Base-by-base conservation (phyloP, 2,113 vertebrate species). In the Piprites chloris region DNA sequence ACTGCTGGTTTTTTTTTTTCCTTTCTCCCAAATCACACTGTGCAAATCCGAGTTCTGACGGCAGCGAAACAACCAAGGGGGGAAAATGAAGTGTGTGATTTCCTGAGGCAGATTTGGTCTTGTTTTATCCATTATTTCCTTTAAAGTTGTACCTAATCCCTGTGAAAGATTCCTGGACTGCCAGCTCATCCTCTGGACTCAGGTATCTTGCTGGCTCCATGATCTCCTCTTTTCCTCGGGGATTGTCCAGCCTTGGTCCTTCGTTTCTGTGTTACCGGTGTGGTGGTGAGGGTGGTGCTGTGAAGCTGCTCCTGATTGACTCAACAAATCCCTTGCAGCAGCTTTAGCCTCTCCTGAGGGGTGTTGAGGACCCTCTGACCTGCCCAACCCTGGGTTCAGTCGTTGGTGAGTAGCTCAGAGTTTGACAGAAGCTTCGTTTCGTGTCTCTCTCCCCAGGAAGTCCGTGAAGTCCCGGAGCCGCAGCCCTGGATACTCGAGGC, bases 401-500 rank as follows among this genome's bases (percentile, higher is more conserved):
- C 11, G 30, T 3, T 0, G 85, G 12, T 46, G 85, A 87, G 87
- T 20, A 46, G 82, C 85, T 62, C 55, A 2, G 85, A 61, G 66
- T 6, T 3, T 3, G 63, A 2, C 8, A 9, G 15, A 4, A 27
- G 37, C 79, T 85, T 27, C 1, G 0, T 39, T 55, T 93, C 53
- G 20, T 22, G 50, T 16, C 23, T 71, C 37, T 59, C 69, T 96
- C 93, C 78, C 0, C 95, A 99, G 99, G 91, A 99, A 99, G 71
- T 99, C 99, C 1, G 98, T 98, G 46, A 99, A 99, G 75, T 99
- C 99, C 46, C 98, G 99, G 88, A 99, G 99, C 94, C 98, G 99
- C 76, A 99, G 99, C 35, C 99, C 99, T 17, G 96, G 93, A 6
- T 98, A 98, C 69, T 99, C 99, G 3, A 99, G 99, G 50, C 98